phyloP scores from a whole-genome alignment of 2,113 vertebrate genomes.

The Formicarius rufipectus region DNA sequence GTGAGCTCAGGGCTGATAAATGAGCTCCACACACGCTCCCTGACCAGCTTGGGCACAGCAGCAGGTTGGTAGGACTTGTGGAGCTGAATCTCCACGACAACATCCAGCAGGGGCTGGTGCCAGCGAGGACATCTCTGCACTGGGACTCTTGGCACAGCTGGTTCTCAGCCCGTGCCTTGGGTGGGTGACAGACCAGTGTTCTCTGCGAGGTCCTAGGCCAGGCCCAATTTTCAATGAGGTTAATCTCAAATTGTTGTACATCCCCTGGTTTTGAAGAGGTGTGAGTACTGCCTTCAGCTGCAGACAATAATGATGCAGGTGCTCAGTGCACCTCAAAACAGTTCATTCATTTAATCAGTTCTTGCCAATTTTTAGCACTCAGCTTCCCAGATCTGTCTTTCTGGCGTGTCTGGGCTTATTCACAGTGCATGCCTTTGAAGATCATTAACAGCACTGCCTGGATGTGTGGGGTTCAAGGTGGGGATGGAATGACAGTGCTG shows the following conservation, averaged over 20 bases:
- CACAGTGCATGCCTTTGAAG: slow-evolving; percentile 32
- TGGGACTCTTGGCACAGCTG: neutral
- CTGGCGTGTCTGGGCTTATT: slow-evolving; percentile 16
- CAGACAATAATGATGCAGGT: neutral
- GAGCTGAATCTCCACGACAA: neutral
- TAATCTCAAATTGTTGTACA: rapidly evolving
- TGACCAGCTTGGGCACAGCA: neutral
- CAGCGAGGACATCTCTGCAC: neutral
- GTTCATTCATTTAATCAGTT: neutral
- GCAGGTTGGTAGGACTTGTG: neutral
- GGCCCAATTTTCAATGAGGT: neutral
- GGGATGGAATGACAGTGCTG: slow-evolving; percentile 5
- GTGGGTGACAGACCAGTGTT: neutral
- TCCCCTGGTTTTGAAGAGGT: neutral
- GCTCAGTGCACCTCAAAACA: neutral
- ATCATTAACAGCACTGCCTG: slow-evolving; percentile 15
- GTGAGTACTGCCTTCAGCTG: neutral
- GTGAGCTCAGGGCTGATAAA: neutral
- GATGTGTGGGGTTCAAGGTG: slow-evolving; percentile 39
- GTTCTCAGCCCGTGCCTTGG: neutral
- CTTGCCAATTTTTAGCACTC: neutral
- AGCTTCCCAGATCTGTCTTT: slow-evolving; percentile 4
- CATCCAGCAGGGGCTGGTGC: neutral
- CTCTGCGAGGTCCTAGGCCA: neutral
- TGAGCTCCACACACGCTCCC: neutral